Percentiles rank a stretch among this genome's conserved stretches.
phyloP scores from a whole-genome alignment of 1,140 invertebrate genomes.

The Halyomorpha halys region DNA sequence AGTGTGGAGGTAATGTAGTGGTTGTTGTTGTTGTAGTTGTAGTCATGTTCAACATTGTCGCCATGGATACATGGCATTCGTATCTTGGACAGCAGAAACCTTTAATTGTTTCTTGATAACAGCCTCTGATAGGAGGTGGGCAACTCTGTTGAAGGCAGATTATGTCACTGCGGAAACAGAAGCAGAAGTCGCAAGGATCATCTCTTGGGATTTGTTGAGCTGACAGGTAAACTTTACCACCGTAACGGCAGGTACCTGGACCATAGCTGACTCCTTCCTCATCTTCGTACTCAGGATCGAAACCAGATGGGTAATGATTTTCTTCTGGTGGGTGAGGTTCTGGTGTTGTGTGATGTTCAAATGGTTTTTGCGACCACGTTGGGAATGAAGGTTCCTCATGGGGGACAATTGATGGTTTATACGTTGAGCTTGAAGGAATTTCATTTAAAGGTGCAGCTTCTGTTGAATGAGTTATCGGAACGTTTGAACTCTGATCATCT shows the following conservation, averaged over 20 bases:
- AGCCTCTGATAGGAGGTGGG: conserved; percentile 81
- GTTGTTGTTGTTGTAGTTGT: conserved; percentile 75
- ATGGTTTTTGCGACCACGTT: conserved; percentile 28
- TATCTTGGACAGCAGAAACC: conserved; percentile 92
- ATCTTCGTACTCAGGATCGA: conserved; percentile 46
- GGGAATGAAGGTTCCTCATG: conserved; percentile 14
- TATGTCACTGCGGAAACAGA: conserved; percentile 92
- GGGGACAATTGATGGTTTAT: background rate
- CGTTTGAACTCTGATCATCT: too few relatives aligned
- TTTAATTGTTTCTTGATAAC: conserved; percentile 79
- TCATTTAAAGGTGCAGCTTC: background rate
- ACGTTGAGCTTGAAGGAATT: background rate
- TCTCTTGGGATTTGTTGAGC: conserved; percentile 88
- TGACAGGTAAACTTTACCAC: conserved; percentile 82
- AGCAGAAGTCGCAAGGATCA: conserved; percentile 92
- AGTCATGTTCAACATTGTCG: conserved; percentile 61
- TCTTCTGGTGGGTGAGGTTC: conserved; percentile 24
- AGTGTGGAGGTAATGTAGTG: conserved; percentile 72
- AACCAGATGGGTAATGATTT: conserved; percentile 29
- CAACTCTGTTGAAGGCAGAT: conserved; percentile 91
- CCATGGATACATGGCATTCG: conserved; percentile 81
- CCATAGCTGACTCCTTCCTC: conserved; percentile 65
- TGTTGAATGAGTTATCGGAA: background rate
- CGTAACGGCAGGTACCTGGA: conserved; percentile 80
- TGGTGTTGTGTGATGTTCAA: conserved; percentile 24